Evolutionary conservation across 2,888 invertebrate species (phyloP).

Genomic region (Drosophila buzzatii): DNA sequence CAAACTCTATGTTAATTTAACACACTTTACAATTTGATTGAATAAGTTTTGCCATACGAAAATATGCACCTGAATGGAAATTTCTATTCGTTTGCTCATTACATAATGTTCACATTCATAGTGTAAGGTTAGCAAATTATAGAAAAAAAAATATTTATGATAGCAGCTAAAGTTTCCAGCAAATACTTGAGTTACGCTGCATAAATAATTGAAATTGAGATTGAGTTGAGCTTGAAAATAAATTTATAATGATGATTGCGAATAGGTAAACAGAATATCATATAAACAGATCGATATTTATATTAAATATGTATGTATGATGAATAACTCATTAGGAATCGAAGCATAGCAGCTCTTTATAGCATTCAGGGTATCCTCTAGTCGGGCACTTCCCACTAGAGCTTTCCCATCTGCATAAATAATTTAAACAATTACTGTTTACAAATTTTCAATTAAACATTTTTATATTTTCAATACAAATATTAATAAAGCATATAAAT

Average conservation of each 20-base stretch:
- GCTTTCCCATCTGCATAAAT: not conserved
- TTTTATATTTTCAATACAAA: not conserved
- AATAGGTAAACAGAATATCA: not conserved
- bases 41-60: not conserved
- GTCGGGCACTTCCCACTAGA: not conserved
- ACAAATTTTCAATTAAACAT: not conserved
- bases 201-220: not conserved
- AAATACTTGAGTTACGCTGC: not conserved
- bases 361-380: not conserved
- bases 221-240: not conserved
- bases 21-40: not conserved
- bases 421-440: not conserved
- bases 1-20: conserved; percentile 5
- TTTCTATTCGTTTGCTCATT: not conserved
- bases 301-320: too few species aligned
- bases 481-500: not conserved
- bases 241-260: not conserved
- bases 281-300: not conserved
- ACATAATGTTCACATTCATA: not conserved
- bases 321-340: not conserved
- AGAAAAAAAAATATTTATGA: not conserved
- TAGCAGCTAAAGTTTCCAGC: not conserved
- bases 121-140: not conserved
- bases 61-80: not conserved
- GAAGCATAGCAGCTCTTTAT: not conserved